Percentiles rank a stretch among this genome's conserved stretches.
phyloP scores from a whole-genome alignment of 2,888 invertebrate genomes.

The Zaprionus bogoriensis region DNA sequence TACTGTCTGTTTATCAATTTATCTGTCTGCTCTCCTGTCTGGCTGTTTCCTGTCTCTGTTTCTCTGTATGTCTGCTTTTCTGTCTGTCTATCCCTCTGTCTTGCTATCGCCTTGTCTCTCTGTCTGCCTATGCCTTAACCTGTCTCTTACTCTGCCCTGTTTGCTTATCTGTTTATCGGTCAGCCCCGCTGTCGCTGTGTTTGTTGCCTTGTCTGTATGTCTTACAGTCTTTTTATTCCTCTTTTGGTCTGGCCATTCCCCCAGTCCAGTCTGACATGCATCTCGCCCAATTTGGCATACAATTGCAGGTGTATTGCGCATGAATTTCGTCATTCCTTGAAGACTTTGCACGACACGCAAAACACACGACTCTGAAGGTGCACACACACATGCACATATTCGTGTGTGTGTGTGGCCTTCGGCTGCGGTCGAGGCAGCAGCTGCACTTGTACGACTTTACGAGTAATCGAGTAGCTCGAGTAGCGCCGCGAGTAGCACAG shows the following conservation, averaged over 20 bases:
- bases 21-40: no score
- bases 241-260: neutral
- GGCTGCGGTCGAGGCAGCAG: slow-evolving; percentile 52
- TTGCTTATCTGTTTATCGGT: no score
- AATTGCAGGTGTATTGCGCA: slow-evolving; percentile 62
- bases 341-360: slow-evolving; percentile 39
- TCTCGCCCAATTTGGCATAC: slow-evolving; percentile 61
- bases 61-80: no score
- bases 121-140: no score
- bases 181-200: no score
- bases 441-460: slow-evolving; percentile 65
- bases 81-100: no score
- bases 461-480: slow-evolving; percentile 49
- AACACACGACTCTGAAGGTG: slow-evolving; percentile 7
- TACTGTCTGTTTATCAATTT: no score
- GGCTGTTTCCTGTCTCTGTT: no score
- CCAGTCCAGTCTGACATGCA: slow-evolving; percentile 29
- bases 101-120: no score
- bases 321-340: slow-evolving; percentile 60
- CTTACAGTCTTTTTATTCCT: slow-evolving; percentile 1
- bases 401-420: slow-evolving; percentile 48
- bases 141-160: no score
- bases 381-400: neutral
- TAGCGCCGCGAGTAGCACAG: neutral
- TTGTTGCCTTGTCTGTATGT: no score